A percentile compares a stretch with the other conserved stretches of the same genome.
phyloP scores from a whole-genome alignment of 2,797 vertebrate genomes.

The Anguilla anguilla region DNA sequence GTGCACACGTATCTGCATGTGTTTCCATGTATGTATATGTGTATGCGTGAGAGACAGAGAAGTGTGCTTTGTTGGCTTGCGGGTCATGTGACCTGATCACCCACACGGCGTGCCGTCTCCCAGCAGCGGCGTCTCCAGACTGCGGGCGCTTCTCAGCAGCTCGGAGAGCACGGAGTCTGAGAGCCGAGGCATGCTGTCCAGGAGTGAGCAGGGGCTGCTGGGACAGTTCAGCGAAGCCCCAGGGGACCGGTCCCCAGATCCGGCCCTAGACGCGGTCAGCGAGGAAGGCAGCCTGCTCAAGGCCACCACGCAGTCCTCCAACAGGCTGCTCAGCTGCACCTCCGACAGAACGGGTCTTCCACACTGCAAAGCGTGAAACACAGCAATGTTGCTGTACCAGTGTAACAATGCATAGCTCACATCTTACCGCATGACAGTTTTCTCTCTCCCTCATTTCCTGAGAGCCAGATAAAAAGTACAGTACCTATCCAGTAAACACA shows the following conservation, averaged over 20 bases:
- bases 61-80: neutral
- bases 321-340: conserved; percentile 78
- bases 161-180: conserved; percentile 59
- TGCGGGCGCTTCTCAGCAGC: conserved; percentile 54
- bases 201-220: conserved; percentile 50
- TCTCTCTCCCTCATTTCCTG: neutral
- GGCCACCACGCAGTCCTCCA: conserved; percentile 77
- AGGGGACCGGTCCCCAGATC: conserved; percentile 42
- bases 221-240: conserved; percentile 17
- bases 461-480: conserved; percentile 12
- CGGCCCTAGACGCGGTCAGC: conserved; percentile 51
- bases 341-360: conserved; percentile 69
- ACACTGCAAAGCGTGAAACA: conserved; percentile 64
- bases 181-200: conserved; percentile 51
- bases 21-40: conserved; percentile 53
- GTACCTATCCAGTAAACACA: neutral
- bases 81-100: conserved; percentile 15
- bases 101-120: neutral
- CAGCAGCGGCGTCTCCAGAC: neutral
- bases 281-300: conserved; percentile 57
- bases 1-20: conserved; percentile 51
- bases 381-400: conserved; percentile 11
- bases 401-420: neutral
- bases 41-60: conserved; percentile 41
- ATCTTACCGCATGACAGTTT: neutral